These are phyloP conservation scores for Watsonalla cultraria DNA, from an alignment of 2,888 invertebrate species.

Conservation along the genomic window DNA sequence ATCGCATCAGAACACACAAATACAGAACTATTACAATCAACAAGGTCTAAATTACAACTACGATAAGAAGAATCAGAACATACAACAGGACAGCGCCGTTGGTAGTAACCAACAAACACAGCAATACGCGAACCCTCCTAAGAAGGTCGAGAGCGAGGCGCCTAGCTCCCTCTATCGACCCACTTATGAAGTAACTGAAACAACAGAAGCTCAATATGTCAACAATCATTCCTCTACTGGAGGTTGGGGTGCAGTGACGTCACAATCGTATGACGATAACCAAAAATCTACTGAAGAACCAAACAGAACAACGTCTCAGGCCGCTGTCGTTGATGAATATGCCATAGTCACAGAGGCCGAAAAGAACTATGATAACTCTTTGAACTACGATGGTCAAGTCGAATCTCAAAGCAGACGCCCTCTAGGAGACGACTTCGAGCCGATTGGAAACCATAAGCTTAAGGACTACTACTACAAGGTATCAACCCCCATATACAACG, in stretches of 20 bases:
- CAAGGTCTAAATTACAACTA: constrained; percentile 41
- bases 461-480: constrained; percentile 72
- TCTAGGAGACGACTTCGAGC: constrained; percentile 67
- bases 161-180: constrained; percentile 38
- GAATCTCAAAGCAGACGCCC: constrained; percentile 72
- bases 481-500: constrained; percentile 59
- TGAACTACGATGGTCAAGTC: constrained; percentile 58
- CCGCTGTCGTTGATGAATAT: constrained; percentile 60
- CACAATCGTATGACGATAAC: constrained; percentile 43
- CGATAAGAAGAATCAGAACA: constrained; percentile 52
- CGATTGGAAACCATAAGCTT: constrained; percentile 62
- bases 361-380: constrained; percentile 62
- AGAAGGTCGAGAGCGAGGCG: constrained; percentile 31
- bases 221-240: constrained; percentile 52
- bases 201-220: constrained; percentile 49
- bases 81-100: constrained; percentile 55
- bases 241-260: constrained; percentile 51
- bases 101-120: constrained; percentile 56
- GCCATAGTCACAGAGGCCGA: constrained; percentile 67
- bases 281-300: constrained; percentile 47
- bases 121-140: constrained; percentile 47
- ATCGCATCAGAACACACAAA: constrained; percentile 53
- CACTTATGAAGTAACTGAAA: constrained; percentile 70
- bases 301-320: constrained; percentile 38
- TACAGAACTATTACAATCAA: constrained; percentile 47